Percentiles rank a stretch among this genome's conserved stretches.
Evolutionary conservation across 1,140 invertebrate species (phyloP).

Genomic region (Lamellibrachia luymesi): DNA sequence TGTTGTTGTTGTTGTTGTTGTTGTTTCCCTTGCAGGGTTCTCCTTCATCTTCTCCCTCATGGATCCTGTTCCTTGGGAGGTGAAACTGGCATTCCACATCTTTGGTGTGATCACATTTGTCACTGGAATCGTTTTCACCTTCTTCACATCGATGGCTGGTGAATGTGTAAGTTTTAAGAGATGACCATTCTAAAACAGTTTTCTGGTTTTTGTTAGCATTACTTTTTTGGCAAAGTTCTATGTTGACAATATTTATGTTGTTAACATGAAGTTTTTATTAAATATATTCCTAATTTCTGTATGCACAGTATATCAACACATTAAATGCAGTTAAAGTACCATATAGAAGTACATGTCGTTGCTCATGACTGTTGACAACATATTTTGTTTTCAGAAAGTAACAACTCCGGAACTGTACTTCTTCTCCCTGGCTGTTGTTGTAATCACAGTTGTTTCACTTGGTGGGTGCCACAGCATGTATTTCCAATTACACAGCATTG

Average conservation of each 20-base stretch:
- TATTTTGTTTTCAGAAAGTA: conserved; percentile 30
- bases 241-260: neutral
- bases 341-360: neutral
- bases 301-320: neutral
- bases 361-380: neutral
- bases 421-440: conserved; percentile 33
- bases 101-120: conserved; percentile 40
- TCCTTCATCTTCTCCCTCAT: conserved; percentile 42
- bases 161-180: conserved; percentile 40
- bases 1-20: conserved; percentile 16
- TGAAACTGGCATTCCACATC: conserved; percentile 43
- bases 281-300: neutral
- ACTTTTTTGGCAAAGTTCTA: neutral
- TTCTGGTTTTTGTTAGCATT: neutral
- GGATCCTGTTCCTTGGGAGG: conserved; percentile 40
- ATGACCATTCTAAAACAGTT: neutral
- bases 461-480: conserved; percentile 31
- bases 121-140: conserved; percentile 32
- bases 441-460: conserved; percentile 27
- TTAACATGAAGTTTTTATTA: neutral
- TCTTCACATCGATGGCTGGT: conserved; percentile 31
- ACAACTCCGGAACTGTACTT: conserved; percentile 37
- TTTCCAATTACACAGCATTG: neutral
- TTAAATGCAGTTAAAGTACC: neutral
- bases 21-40: conserved; percentile 38